Percentiles rank a stretch among this genome's conserved stretches.
Evolutionary conservation across 2,888 invertebrate genomes (phyloP).

Genomic region (Perithous albicinctus): DNA sequence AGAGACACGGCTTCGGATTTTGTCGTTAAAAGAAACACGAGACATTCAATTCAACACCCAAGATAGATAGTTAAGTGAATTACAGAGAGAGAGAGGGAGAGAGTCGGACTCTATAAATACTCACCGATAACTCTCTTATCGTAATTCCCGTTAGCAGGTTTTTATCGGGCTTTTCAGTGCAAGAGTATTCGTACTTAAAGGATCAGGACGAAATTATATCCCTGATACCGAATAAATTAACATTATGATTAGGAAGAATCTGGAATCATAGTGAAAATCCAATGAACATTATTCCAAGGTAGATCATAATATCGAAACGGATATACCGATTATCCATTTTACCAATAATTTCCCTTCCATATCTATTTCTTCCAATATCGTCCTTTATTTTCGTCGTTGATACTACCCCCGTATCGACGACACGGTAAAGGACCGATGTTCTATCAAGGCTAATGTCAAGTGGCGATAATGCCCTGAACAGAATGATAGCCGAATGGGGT

Average conservation of each 20-base stretch:
- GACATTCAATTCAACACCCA: background rate
- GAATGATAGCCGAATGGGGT: slow-evolving; percentile 30
- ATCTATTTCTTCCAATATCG: background rate
- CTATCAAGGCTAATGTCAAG: slow-evolving; percentile 43
- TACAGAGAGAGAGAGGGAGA: no score
- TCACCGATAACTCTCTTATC: background rate
- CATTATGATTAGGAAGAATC: background rate
- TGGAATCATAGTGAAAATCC: no score
- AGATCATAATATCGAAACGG: background rate
- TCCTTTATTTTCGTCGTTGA: background rate
- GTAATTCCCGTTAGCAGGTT: background rate
- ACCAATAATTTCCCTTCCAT: background rate
- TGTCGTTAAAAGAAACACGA: background rate
- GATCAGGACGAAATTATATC: background rate
- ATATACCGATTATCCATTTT: slow-evolving; percentile 3
- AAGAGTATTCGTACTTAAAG: background rate
- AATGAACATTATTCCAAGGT: background rate
- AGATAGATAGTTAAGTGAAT: background rate
- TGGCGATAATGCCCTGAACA: slow-evolving; percentile 38
- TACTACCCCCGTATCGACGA: background rate
- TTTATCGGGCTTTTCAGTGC: background rate
- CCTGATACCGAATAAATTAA: background rate
- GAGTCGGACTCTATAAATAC: background rate
- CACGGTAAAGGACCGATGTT: slow-evolving; percentile 13
- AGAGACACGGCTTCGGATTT: background rate